Base-by-base conservation (phyloP, 2,113 vertebrate species). In the Syngnathus floridae region DNA sequence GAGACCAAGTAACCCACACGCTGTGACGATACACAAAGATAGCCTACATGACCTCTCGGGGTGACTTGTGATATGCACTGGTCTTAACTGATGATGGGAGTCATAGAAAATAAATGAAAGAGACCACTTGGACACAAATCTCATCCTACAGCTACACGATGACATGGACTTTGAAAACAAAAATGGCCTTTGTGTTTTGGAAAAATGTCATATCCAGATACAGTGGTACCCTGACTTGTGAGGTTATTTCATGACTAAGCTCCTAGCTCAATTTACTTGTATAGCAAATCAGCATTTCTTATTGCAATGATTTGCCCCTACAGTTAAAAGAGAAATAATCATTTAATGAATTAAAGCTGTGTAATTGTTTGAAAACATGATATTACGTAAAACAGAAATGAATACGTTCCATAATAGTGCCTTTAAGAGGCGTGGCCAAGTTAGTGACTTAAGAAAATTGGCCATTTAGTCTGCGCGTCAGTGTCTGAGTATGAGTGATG, bases 1-100 rank as follows among this genome's bases (percentile, higher is more conserved):
- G 75, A 84, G 74, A 85, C 86, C 69, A 69, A 57, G 60, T 66
- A 76, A 84, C 54, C 57, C 66, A 56, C 62, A 72, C 73, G 37
- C 35, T 68, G 67, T 79, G 76, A 78, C 80, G 63, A 66, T 69
- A 55, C 64, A 68, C 57, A 74, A 65, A 16, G 70, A 49, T 68
- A 76, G 65, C 66, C 70, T 13, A 49, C 64, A 37, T 83, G 84
- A 84, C 84, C 80, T 66, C 64, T 63, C 7, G 54, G 74, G 78
- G 72, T 57, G 70, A 66, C 61, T 46, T n/a, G 1, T 21, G 58
- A 66, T 31, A 51, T 46, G n/a, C 56, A 65, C 59, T 54, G 45
- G 19, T 31, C 13, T 54, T 38, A 17, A 48, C 2, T 56, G 26
- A 56, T 35, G 10, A 4, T 43, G 40, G n/a, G 43, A 61, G 40